These are phyloP conservation scores for Plagiodera versicolora DNA, from an alignment of 2,888 invertebrate genomes.

Conservation along the genomic window DNA sequence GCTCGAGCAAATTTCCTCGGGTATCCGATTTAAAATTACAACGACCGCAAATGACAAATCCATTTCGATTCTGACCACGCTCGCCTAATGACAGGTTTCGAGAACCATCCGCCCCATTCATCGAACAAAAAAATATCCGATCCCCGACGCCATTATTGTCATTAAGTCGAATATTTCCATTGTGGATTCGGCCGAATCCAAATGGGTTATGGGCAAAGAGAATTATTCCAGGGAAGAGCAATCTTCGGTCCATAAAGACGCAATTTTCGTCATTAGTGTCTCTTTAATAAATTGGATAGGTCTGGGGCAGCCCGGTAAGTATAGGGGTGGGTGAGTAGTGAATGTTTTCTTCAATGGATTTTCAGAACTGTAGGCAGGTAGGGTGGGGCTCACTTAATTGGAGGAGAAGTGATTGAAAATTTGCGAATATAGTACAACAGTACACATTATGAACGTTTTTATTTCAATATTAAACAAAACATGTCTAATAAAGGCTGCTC, in stretches of 20 bases:
- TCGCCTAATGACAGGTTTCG: slow-evolving; percentile 48
- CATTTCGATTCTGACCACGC: slow-evolving; percentile 44
- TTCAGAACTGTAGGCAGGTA: too few relatives aligned
- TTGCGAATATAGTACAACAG: too few relatives aligned
- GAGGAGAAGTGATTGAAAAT: too few relatives aligned
- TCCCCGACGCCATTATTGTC: slow-evolving; percentile 44
- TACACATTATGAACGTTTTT: too few relatives aligned
- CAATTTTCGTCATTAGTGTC: slow-evolving; percentile 36
- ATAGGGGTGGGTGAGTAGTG: slow-evolving; percentile 13
- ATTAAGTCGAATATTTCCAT: slow-evolving; percentile 41
- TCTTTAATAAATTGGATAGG: slow-evolving; percentile 23
- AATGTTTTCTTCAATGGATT: not conserved
- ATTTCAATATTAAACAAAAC: too few relatives aligned
- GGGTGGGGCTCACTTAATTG: too few relatives aligned
- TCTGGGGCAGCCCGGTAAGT: slow-evolving; percentile 12
- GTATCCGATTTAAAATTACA: slow-evolving; percentile 34
- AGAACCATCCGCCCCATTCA: slow-evolving; percentile 41
- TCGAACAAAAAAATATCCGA: slow-evolving; percentile 37
- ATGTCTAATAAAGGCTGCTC: too few relatives aligned
- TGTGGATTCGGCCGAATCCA: slow-evolving; percentile 24
- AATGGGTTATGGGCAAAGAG: slow-evolving; percentile 12
- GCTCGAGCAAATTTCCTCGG: slow-evolving; percentile 9
- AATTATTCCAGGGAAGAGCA: not conserved
- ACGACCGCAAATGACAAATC: slow-evolving; percentile 41
- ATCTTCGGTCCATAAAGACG: slow-evolving; percentile 13